Base-by-base conservation (phyloP, 2,888 invertebrate genomes). In the Acronicta aceris region DNA sequence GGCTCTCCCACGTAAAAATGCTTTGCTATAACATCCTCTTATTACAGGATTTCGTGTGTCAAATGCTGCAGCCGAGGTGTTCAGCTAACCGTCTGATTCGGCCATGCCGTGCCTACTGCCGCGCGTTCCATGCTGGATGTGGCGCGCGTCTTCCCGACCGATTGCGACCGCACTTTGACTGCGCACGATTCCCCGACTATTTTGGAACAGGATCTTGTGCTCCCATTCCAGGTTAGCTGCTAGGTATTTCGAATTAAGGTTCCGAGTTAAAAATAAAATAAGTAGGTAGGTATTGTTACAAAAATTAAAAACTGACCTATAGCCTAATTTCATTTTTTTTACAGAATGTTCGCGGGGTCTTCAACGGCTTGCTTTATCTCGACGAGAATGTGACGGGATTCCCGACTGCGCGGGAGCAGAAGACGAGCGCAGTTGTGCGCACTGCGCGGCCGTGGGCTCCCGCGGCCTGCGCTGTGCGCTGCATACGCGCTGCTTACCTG, bases 361-460 rank as follows among this genome's bases (percentile, higher is more conserved):
- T 56, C 97, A 97, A 78, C 95, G 96, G 30, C 95, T 96, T 74
- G 98, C 97, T 0, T 90, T 97, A 65, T 97, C 97, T 0, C 96
- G 97, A 0, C 95, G 98, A 49, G 95, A 98, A 38, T 98, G 98
- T 83, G 98, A 98, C 87, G 98, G 98, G 15, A 95, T 97, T 36
- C 96, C 97, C 13, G 98, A 98, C 89, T 98, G 98, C 87, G 96
- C 97, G 13, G 97, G 98, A 90, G 95, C 98, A 30, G 96, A 96
- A 0, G 98, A 98, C 88, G 98, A 98, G 89, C 96, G 96, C 61
- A 95, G 95, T 50, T 98, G 98, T 85, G 95, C 97, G 38, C 98
- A 98, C 84, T 98, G 98, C 85, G 95, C 96, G 1, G 94, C 95
- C 40, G 95, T 96, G n/a, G 96, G 96, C 43, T 69, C 71, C 8